Evolutionary conservation across 2,797 vertebrate genomes (phyloP).

Genomic region (Darevskia mixta): DNA sequence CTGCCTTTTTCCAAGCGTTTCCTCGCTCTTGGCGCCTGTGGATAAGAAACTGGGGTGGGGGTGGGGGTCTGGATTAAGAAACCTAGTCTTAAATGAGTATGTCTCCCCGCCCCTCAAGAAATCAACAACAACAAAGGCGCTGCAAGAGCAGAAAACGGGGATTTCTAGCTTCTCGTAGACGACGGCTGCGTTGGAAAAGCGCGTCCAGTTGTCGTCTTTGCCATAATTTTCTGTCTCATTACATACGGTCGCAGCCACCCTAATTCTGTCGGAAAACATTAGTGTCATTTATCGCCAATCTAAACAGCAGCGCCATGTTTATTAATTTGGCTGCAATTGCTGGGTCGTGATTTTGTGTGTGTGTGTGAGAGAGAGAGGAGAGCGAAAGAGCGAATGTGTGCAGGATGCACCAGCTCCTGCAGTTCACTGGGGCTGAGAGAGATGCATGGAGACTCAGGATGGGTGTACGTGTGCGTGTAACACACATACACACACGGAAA

Average conservation of each 20-base stretch:
- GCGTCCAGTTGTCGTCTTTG: constrained; percentile 76
- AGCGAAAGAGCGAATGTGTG: constrained; percentile 20
- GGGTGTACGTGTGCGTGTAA: neutral
- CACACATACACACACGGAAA: neutral
- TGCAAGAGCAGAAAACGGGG: neutral
- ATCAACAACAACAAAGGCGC: neutral
- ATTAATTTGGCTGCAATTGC: constrained; percentile 77
- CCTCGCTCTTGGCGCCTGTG: neutral
- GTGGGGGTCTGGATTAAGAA: no score
- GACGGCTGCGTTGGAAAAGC: constrained; percentile 65
- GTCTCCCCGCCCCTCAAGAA: neutral
- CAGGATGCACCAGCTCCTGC: constrained; percentile 50
- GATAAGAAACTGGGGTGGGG: neutral
- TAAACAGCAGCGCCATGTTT: constrained; percentile 73
- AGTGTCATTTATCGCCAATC: constrained; percentile 81
- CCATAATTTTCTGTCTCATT: constrained; percentile 86
- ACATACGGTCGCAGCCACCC: constrained; percentile 83
- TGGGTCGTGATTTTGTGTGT: neutral
- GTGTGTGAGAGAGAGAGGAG: neutral
- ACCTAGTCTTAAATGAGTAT: neutral
- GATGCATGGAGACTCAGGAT: neutral
- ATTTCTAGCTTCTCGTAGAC: constrained; percentile 41
- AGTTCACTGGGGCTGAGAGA: neutral
- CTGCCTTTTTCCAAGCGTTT: neutral
- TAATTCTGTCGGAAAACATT: constrained; percentile 87